A percentile compares a stretch with the other conserved stretches of the same genome.
Evolutionary conservation across 2,888 invertebrate genomes (phyloP).

Genomic region (Acleris cristana): DNA sequence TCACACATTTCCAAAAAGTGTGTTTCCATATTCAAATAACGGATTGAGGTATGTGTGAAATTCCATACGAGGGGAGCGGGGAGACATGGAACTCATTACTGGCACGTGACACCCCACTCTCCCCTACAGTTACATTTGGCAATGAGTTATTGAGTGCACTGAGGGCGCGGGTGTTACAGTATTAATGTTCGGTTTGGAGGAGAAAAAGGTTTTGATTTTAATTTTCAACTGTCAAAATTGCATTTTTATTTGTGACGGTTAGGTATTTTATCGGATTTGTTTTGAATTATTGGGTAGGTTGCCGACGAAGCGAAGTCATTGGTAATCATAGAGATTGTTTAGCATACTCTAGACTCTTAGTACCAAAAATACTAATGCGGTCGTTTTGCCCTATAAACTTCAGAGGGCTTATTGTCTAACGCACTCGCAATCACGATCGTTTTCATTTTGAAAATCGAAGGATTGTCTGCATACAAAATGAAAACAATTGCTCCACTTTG

Average conservation of each 20-base stretch:
- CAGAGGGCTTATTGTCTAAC: too few species aligned
- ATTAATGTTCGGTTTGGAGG: conserved; percentile 58
- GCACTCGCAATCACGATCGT: too few species aligned
- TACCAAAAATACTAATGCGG: too few species aligned
- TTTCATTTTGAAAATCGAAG: too few species aligned
- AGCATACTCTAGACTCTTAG: too few species aligned
- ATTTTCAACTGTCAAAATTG: neutral
- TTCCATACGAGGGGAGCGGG: conserved; percentile 68
- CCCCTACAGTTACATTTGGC: conserved; percentile 71
- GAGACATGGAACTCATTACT: conserved; percentile 75
- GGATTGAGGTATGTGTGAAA: conserved; percentile 75
- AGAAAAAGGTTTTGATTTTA: conserved; percentile 39
- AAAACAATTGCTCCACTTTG: too few species aligned
- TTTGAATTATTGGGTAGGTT: neutral
- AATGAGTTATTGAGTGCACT: conserved; percentile 82
- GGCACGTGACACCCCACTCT: conserved; percentile 77
- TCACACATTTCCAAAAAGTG: conserved; percentile 17
- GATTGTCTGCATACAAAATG: too few species aligned
- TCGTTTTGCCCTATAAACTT: too few species aligned
- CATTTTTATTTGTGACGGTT: too few species aligned
- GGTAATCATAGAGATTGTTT: too few species aligned
- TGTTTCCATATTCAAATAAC: conserved; percentile 33
- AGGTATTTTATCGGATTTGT: neutral
- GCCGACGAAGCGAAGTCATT: too few species aligned
- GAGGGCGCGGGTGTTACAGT: conserved; percentile 72